phyloP scores from a whole-genome alignment of 2,888 invertebrate species.

The Yponomeuta sedellus region DNA sequence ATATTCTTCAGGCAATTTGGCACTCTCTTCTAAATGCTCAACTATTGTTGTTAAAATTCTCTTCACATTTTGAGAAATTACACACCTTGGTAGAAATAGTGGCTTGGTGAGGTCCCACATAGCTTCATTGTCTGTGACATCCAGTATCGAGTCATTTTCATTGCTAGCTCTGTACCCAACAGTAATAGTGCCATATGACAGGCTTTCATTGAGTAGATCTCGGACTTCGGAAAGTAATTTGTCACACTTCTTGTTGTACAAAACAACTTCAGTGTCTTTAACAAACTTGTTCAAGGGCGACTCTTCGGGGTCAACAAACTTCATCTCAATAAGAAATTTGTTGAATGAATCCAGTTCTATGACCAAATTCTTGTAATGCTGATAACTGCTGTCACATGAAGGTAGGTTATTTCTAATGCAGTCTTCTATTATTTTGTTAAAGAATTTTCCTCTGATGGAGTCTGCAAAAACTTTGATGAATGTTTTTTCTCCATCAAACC shows the following conservation, averaged over 20 bases:
- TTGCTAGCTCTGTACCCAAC: slow-evolving; percentile 39
- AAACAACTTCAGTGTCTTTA: slow-evolving; percentile 58
- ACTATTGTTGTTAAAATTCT: slow-evolving; percentile 53
- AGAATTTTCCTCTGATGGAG: slow-evolving; percentile 55
- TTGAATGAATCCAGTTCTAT: slow-evolving; percentile 63
- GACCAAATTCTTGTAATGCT: slow-evolving; percentile 59
- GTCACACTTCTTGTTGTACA: slow-evolving; percentile 67
- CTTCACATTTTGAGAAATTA: slow-evolving; percentile 60
- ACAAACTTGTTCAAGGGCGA: slow-evolving; percentile 65
- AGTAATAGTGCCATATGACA: slow-evolving; percentile 48
- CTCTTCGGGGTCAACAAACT: slow-evolving; percentile 51
- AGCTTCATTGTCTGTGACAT: slow-evolving; percentile 36
- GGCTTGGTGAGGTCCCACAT: slow-evolving; percentile 54
- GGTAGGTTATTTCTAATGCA: slow-evolving; percentile 62
- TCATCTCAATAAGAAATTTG: slow-evolving; percentile 62
- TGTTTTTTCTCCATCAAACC: slow-evolving; percentile 52
- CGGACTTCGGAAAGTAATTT: slow-evolving; percentile 58
- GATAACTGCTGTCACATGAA: slow-evolving; percentile 55
- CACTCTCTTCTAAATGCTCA: slow-evolving; percentile 59
- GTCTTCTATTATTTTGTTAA: slow-evolving; percentile 61
- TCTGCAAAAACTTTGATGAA: slow-evolving; percentile 63
- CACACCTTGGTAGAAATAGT: slow-evolving; percentile 59
- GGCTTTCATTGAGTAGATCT: slow-evolving; percentile 47
- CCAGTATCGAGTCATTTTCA: slow-evolving; percentile 43
- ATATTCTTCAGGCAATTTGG: slow-evolving; percentile 54